These are phyloP conservation scores for Eristalis arbustorum DNA, from an alignment of 2,888 invertebrate species.

Conservation along the genomic window DNA sequence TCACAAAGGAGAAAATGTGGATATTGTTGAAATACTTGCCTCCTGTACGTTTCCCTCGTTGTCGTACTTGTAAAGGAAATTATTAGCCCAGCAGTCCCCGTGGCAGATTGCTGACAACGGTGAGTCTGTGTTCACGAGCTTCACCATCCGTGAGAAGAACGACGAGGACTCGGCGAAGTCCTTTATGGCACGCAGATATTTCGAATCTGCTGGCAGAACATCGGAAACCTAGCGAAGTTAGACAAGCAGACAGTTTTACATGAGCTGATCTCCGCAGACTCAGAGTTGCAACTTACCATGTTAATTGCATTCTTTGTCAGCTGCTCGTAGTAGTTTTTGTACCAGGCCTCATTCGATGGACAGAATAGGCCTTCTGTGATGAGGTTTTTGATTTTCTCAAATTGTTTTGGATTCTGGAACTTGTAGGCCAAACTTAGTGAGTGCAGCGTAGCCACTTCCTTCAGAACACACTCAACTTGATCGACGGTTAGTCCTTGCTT, in stretches of 20 bases:
- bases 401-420: constrained; percentile 82
- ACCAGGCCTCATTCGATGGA: constrained; percentile 85
- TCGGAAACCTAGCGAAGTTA: constrained; percentile 74
- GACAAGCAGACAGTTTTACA: not conserved
- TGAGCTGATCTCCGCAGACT: not conserved
- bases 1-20: not conserved
- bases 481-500: constrained; percentile 83
- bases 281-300: constrained; percentile 81
- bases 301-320: constrained; percentile 84
- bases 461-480: constrained; percentile 83
- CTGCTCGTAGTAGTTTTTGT: constrained; percentile 85
- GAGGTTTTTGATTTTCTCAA: constrained; percentile 80
- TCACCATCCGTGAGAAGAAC: constrained; percentile 86
- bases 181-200: constrained; percentile 83
- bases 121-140: constrained; percentile 83
- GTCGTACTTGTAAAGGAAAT: constrained; percentile 84
- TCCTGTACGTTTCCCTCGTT: constrained; percentile 81
- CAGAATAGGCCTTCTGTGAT: constrained; percentile 83
- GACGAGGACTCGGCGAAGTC: constrained; percentile 84
- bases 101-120: constrained; percentile 87
- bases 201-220: constrained; percentile 77
- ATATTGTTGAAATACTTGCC: constrained; percentile 74
- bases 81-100: constrained; percentile 89
- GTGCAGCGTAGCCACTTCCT: constrained; percentile 84
- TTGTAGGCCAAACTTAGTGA: constrained; percentile 85